A percentile compares a stretch with the other conserved stretches of the same genome.
These are phyloP conservation scores for Machaerirhynchus nigripectus DNA, from an alignment of 2,113 vertebrate genomes.

Conservation along the genomic window DNA sequence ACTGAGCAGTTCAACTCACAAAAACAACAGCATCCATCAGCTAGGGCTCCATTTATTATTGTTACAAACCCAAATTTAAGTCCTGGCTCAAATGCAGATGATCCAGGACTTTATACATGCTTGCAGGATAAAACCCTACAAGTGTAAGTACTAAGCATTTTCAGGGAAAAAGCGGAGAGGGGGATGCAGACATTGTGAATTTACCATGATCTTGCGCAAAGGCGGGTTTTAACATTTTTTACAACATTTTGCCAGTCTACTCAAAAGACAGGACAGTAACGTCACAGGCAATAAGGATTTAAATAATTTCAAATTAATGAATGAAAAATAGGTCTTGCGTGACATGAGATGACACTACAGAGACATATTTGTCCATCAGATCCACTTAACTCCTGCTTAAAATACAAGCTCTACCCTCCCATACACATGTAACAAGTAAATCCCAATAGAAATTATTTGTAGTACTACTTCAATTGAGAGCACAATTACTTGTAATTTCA, in stretches of 20 bases:
- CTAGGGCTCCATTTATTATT: not conserved
- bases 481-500: not conserved
- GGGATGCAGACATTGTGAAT: not conserved
- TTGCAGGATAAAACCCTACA: not conserved
- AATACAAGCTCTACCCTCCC: not conserved
- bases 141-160: not conserved
- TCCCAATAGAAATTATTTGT: not conserved
- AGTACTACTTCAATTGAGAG: not conserved
- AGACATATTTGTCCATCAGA: not conserved
- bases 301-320: not conserved
- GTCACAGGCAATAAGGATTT: not conserved
- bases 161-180: rapidly evolving
- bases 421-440: not conserved
- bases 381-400: not conserved
- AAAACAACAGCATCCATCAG: not conserved
- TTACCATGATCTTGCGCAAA: not conserved
- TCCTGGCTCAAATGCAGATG: not conserved
- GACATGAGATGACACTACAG: not conserved
- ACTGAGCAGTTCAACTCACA: not conserved
- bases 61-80: not conserved
- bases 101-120: rapidly evolving
- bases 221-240: not conserved
- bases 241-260: not conserved
- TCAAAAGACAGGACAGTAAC: not conserved
- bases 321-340: not conserved